phyloP scores from a whole-genome alignment of 2,113 vertebrate species.

The Oryzias woworae region DNA sequence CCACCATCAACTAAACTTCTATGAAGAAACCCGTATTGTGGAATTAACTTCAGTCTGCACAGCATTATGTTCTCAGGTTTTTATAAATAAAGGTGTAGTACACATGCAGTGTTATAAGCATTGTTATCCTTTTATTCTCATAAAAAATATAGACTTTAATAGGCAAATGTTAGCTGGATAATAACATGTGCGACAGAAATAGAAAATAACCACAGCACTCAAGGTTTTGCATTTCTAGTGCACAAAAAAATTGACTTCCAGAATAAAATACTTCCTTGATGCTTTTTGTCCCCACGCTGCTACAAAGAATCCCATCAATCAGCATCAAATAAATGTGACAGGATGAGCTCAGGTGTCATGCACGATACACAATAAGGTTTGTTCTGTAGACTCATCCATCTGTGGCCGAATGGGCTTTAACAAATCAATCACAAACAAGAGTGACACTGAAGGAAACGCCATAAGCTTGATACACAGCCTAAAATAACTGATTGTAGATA shows the following conservation, averaged over 20 bases:
- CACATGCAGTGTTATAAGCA: constrained; percentile 7
- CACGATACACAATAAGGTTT: not conserved
- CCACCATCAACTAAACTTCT: constrained; percentile 52
- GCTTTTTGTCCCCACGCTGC: not conserved
- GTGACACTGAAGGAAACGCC: constrained; percentile 1
- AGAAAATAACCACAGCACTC: not conserved
- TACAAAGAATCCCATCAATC: constrained; percentile 22
- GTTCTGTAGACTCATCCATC: constrained; percentile 22
- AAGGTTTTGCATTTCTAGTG: not conserved
- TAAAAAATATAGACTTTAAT: constrained; percentile 19
- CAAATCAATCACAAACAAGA: constrained; percentile 33
- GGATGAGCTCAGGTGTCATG: constrained; percentile 9
- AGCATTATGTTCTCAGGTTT: no score
- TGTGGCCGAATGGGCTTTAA: constrained; percentile 42
- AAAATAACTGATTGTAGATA: constrained; percentile 36
- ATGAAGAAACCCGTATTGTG: constrained; percentile 10
- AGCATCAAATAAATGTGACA: constrained; percentile 11
- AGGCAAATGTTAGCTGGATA: constrained; percentile 6
- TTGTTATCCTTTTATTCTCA: not conserved
- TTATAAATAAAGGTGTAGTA: constrained; percentile 54
- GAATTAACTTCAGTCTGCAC: no score
- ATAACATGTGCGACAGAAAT: constrained; percentile 2
- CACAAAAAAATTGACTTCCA: not conserved
- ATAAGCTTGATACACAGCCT: constrained; percentile 13
- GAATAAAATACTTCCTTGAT: not conserved